Conservation (phyloP, 2,113 vertebrate species). For the Cyprinodon brontotheroides region DNA sequence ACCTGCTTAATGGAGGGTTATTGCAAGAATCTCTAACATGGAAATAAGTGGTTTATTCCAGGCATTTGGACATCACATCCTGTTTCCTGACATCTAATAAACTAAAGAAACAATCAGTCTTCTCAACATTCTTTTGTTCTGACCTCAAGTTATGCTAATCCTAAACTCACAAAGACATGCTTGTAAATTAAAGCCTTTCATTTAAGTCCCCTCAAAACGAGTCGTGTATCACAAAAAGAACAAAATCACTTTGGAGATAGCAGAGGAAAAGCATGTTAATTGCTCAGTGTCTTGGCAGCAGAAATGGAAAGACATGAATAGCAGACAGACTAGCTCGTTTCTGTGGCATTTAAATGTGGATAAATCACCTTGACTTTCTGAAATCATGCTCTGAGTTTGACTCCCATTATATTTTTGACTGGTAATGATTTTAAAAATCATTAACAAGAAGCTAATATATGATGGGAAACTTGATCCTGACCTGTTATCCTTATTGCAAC, state of each 20-base stretch:
- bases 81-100: constrained; percentile 41
- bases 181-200: constrained; percentile 43
- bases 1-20: constrained; percentile 19
- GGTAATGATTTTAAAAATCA: background rate
- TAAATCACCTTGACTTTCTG: background rate
- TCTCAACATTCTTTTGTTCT: constrained; percentile 18
- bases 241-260: constrained; percentile 24
- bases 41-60: constrained; percentile 22
- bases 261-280: constrained; percentile 50
- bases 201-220: constrained; percentile 19
- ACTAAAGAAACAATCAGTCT: constrained; percentile 17
- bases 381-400: background rate
- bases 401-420: background rate
- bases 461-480: background rate
- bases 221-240: constrained; percentile 37
- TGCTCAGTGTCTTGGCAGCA: constrained; percentile 28
- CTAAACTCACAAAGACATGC: constrained; percentile 43
- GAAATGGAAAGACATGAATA: background rate
- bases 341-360: constrained; percentile 6
- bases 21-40: constrained; percentile 19
- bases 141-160: constrained; percentile 46
- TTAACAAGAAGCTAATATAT: background rate
- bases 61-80: constrained; percentile 30
- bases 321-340: background rate
- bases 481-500: constrained; percentile 8